Evolutionary conservation across 1,140 invertebrate species (phyloP), one percentile per base, ranked within the genome.

Genomic region (Rhagoletis pomonella): DNA sequence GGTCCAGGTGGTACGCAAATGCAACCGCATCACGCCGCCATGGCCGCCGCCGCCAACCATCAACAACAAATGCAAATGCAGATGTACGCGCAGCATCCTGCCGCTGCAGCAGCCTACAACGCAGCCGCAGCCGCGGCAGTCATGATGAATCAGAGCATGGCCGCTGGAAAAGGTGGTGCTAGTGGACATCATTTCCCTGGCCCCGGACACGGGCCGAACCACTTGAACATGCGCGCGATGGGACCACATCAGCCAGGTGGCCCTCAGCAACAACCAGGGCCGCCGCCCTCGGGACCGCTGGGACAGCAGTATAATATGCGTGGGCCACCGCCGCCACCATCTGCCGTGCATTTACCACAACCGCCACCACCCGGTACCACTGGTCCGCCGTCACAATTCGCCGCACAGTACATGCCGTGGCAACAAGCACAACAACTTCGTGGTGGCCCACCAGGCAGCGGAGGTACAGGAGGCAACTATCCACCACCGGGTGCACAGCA

Each of bases 171-270:
- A 58, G 73, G 73, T 4, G 55, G 67, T 39, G 69, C 87, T 50
- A 85, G 89, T 88, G 89, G 42, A 44, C 89, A 86, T 89, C 91
- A 90, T 89, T 90, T 89, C 81, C 91, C 90, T 47, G 89, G 90
- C 2, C 91, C 91, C 59, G 55, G 47, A 55, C 73, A 81, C 17
- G 73, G 73, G 1, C 87, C 87, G 1, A 88, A 88, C 86, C 87
- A 88, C 42, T 87, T 88, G 87, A 67, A 67, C 6, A 88, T 88
- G 86, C 69, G 87, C 29, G 85, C 91, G 9, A 77, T 90, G 3
- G 87, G 89, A 12, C 90, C 90, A 7, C 88, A 87, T 14, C 87
- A 67, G 1, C 64, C 87, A 14, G 62, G 62, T n/a, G 81, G 69
- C 29, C n/a, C n/a, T n/a, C 89, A 88, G 65, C 89, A 88, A 84